Evolutionary conservation across 2,797 vertebrate species (phyloP).

Genomic region (Intellagama lesueurii): DNA sequence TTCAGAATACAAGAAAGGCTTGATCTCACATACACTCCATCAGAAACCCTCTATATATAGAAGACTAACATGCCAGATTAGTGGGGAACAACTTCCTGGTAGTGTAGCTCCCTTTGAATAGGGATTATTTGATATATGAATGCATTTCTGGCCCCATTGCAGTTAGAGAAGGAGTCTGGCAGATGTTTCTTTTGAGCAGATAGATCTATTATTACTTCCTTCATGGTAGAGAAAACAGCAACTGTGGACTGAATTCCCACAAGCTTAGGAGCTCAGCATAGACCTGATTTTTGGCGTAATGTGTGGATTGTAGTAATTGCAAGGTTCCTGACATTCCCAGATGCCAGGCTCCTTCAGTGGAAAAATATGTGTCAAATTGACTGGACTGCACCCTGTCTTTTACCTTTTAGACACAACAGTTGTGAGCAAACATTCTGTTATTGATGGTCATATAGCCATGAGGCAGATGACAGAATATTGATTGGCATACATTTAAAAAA

Average conservation of each 20-base stretch:
- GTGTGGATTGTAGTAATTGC: not conserved
- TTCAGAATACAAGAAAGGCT: not conserved
- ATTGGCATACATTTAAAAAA: not conserved
- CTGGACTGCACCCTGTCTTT: not conserved
- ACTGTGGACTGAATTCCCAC: not conserved
- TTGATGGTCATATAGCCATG: no score
- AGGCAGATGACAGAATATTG: not conserved
- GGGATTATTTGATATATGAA: not conserved
- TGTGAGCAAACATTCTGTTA: not conserved
- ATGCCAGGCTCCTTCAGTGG: not conserved
- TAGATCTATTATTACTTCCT: not conserved
- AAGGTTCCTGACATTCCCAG: not conserved
- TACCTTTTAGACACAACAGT: not conserved
- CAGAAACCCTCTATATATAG: not conserved
- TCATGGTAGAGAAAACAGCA: not conserved
- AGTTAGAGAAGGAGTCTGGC: not conserved
- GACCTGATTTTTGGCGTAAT: no score
- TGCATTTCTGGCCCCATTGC: not conserved
- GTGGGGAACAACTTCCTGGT: not conserved
- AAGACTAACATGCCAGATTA: not conserved
- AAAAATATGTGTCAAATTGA: not conserved
- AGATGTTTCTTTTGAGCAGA: not conserved
- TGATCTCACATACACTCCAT: not conserved
- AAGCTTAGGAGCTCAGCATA: not conserved
- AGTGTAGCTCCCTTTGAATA: not conserved